Base-by-base conservation (phyloP, 2,797 vertebrate genomes). In the Dipus sagitta region DNA sequence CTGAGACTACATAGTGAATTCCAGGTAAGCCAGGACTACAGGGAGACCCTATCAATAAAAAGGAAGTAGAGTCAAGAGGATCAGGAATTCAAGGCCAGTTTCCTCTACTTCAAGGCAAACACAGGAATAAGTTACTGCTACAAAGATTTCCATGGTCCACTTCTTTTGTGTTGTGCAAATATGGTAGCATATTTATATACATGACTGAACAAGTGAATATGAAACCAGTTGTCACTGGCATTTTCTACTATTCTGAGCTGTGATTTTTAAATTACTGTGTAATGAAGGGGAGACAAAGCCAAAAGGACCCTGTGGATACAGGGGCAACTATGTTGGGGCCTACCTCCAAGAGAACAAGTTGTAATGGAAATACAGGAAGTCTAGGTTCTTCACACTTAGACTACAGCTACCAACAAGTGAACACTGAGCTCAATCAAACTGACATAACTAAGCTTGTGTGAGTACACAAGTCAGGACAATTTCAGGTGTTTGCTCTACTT, bases 331-430 rank as follows among this genome's bases (percentile, higher is more conserved):
- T 28, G 18, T 13, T 80, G 34, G 15, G 34, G 42, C 28, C 34
- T 83, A 72, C n/a, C 12, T 26, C 21, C 3, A 26, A 75, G 54
- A 76, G 71, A 68, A 64, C 14, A 52, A 67, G 7, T 81, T 79
- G 47, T 0, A 52, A 2, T 74, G 26, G 32, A 62, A 52, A 18
- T 75, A 71, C 3, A 78, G 9, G 42, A 79, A 17, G 86, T 24
- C 38, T 74, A 92, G 65, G n/a, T n/a, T n/a, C n/a, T 90, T 94
- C 34, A 67, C 32, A 34, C 18, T 90, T 92, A 38, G 32, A 26
- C 68, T 38, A 13, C 13, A 71, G 34, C 7, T 79, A 4, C 26
- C 90, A 81, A 38, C 26, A 83, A 65, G 28, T 80, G 70, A 67
- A n/a, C 14, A 64, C 6, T 82, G 79, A 89, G 18, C 8, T 30